A percentile compares a stretch with the other conserved stretches of the same genome.
Conservation (phyloP, 2,888 invertebrate species). For the Tachina grossa region DNA sequence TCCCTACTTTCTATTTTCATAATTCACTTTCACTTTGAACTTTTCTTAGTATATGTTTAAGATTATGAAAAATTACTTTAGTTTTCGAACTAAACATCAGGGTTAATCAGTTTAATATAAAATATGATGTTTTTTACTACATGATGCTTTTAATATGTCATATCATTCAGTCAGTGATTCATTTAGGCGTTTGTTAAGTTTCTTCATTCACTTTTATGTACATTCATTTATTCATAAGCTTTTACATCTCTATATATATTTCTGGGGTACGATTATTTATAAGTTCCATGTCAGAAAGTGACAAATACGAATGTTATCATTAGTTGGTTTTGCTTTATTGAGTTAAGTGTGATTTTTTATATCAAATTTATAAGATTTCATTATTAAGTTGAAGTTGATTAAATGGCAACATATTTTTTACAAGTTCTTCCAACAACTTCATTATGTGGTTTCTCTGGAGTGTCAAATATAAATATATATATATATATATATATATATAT, state of each 20-base stretch:
- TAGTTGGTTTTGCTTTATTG: constrained; percentile 37
- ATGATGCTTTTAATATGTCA: constrained; percentile 67
- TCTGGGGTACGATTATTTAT: constrained; percentile 56
- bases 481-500: too few species aligned
- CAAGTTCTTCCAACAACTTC: constrained; percentile 50
- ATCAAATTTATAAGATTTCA: constrained; percentile 20
- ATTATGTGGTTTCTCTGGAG: constrained; percentile 12
- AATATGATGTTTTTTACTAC: constrained; percentile 29
- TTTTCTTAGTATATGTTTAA: constrained; percentile 31
- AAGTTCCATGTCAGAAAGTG: constrained; percentile 64
- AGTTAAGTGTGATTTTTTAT: constrained; percentile 3
- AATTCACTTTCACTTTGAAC: constrained; percentile 19
- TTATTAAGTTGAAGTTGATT: constrained; percentile 39
- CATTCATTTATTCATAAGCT: constrained; percentile 13
- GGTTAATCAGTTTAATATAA: constrained; percentile 60
- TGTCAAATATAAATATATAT: too few species aligned
- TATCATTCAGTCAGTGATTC: constrained; percentile 53
- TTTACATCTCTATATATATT: neutral
- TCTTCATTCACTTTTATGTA: neutral
- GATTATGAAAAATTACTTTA: constrained; percentile 65
- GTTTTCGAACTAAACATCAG: constrained; percentile 49
- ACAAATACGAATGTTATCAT: constrained; percentile 66
- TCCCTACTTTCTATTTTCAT: neutral
- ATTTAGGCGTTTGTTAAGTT: neutral
- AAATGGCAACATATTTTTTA: constrained; percentile 14